These are phyloP conservation scores for Motacilla tschutschensis DNA, from an alignment of 2,113 vertebrate species.

Conservation along the genomic window DNA sequence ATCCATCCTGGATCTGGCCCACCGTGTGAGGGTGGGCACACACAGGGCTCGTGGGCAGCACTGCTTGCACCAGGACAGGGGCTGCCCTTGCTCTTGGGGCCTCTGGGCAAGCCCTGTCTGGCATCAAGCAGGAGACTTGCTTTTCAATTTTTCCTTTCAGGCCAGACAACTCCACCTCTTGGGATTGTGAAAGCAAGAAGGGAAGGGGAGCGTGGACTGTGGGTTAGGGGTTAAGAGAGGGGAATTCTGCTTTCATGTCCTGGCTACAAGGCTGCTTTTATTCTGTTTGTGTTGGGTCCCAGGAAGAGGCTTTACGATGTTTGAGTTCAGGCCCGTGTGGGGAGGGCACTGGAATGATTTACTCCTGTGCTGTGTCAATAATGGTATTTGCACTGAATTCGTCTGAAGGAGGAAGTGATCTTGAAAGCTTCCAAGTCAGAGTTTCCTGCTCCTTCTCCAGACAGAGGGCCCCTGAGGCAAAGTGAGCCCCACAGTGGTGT, in stretches of 20 bases:
- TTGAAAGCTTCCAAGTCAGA: neutral
- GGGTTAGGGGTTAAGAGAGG: neutral
- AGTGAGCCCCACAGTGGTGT: neutral
- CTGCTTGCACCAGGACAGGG: neutral
- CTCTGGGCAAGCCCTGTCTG: neutral
- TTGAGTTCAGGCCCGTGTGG: neutral
- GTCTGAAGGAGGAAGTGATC: neutral
- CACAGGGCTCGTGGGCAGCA: neutral
- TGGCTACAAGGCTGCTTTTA: neutral
- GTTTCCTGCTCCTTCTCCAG: neutral
- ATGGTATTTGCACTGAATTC: neutral
- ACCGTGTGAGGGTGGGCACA: accelerated
- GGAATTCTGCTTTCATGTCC: neutral
- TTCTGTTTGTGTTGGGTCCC: neutral
- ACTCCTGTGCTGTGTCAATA: neutral
- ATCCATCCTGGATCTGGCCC: neutral
- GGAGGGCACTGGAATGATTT: neutral
- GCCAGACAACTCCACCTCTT: neutral
- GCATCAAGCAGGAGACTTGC: neutral
- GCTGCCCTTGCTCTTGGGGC: neutral
- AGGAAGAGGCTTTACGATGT: neutral
- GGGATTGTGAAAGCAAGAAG: neutral
- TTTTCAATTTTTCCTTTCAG: neutral
- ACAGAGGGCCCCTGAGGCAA: neutral
- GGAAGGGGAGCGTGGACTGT: neutral